Evolutionary conservation across 2,888 invertebrate genomes (phyloP), one percentile per base, ranked within the genome.

Genomic region (Cataglyphis albicans): DNA sequence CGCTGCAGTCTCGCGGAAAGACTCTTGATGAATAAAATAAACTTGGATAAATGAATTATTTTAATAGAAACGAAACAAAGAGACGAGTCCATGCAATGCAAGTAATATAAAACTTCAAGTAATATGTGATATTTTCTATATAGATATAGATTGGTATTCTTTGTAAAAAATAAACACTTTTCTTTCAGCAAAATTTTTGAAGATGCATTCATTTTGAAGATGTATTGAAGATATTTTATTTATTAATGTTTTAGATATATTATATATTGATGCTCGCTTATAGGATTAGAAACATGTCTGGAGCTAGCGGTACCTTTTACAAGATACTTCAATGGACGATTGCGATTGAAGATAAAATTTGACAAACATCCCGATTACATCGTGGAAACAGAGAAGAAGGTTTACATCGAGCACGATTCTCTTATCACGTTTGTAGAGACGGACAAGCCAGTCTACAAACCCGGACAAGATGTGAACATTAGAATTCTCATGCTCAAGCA

Each of bases 381-480:
- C n/a, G 93, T 95, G 9, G 93, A 94, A 32, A 90, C 93, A 7
- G 92, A 93, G 52, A 93, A 94, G 84, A 94, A 95, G 0, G 90
- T 96, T 1, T 88, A 94, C 3, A 94, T 96, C 18, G 95, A 96
- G 44, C 95, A 96, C n/a, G 94, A 96, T n/a, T 95, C 95, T 29
- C 93, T 95, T 5, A 94, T 96, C 18, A 93, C 96, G 0, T 95
- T 96, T 59, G 94, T 96, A 0, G 96, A 96, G 86, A 96, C 96
- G 0, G 96, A 97, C 86, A 95, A 96, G 18, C 95, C 95, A 0
- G 94, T 96, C 12, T 96, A 96, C 92, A 95, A 96, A 21, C 96
- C 96, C 0, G 96, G 96, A 0, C 96, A 96, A 81, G 95, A 95
- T 6, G 94, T 97, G 63, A 95, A 95, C 21, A 95, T 96, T n/a